phyloP scores from a whole-genome alignment of 2,113 vertebrate species.

The Myiagra hebetior region DNA sequence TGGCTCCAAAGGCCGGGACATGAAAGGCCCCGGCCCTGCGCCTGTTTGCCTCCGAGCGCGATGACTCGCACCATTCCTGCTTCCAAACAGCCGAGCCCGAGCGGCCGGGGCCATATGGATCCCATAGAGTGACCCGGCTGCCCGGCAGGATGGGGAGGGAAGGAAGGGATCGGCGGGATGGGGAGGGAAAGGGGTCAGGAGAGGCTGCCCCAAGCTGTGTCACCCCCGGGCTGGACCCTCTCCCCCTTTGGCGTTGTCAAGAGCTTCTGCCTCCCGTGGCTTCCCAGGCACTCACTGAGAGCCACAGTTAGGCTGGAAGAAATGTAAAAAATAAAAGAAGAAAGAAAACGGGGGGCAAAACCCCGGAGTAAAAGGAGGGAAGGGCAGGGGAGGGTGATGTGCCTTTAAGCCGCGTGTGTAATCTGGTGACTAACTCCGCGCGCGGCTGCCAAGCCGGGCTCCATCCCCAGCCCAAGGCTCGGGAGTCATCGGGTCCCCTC shows the following conservation, averaged over 20 bases:
- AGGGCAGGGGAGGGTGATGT: not conserved
- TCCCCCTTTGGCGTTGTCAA: not conserved
- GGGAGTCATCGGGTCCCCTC: slow-evolving; percentile 17
- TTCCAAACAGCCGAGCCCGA: not conserved
- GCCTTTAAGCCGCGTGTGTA: slow-evolving; percentile 69
- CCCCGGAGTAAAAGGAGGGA: not conserved
- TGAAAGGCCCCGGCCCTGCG: slow-evolving; percentile 10
- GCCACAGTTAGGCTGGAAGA: not conserved
- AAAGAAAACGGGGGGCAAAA: accelerated
- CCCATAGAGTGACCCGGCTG: not conserved
- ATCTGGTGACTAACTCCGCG: slow-evolving; percentile 62
- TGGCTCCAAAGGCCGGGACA: not conserved
- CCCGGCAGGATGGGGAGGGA: not conserved
- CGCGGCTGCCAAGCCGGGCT: slow-evolving; percentile 42
- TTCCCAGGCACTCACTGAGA: not conserved
- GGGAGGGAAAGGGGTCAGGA: not conserved
- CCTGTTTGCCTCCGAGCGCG: slow-evolving; percentile 25
- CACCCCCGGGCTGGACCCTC: not conserved
- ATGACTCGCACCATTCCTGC: not conserved
- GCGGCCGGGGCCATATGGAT: slow-evolving; percentile 1
- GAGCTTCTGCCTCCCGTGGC: not conserved
- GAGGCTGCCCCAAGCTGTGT: not conserved
- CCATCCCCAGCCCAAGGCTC: slow-evolving; percentile 11
- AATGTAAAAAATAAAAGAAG: not conserved
- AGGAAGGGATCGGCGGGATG: not conserved